These are phyloP conservation scores for Microplitis demolitor DNA, from an alignment of 1,140 invertebrate species.

Conservation along the genomic window DNA sequence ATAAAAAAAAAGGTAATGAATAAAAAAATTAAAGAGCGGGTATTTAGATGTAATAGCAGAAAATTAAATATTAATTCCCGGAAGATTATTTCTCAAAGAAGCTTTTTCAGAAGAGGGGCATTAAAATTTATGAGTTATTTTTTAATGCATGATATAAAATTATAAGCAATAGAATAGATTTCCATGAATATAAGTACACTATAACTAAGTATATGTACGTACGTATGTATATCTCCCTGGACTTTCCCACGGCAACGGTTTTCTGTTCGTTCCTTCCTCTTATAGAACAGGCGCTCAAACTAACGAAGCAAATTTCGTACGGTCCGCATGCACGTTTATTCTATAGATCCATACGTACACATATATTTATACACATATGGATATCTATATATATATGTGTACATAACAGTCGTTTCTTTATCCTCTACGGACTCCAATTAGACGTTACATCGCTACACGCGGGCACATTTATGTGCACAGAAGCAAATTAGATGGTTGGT, in stretches of 20 bases:
- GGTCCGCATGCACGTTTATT: too few relatives aligned
- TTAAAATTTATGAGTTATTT: too few relatives aligned
- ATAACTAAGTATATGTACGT: neutral
- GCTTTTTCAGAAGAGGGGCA: too few relatives aligned
- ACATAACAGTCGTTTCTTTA: neutral
- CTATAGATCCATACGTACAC: too few relatives aligned
- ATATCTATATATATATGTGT: neutral
- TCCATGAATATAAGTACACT: too few relatives aligned
- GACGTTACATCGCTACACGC: constrained; percentile 4
- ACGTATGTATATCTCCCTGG: neutral
- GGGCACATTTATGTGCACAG: constrained; percentile 1
- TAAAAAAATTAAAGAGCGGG: too few relatives aligned
- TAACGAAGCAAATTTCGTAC: constrained; percentile 16
- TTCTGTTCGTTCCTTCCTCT: neutral
- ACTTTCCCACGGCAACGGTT: constrained; percentile 21
- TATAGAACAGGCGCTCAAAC: neutral
- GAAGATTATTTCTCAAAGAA: too few relatives aligned
- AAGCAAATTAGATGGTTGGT: constrained; percentile 13
- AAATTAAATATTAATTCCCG: too few relatives aligned
- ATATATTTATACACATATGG: neutral
- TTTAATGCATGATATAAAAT: too few relatives aligned
- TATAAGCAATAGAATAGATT: too few relatives aligned
- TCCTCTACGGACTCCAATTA: neutral
- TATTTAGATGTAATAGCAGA: too few relatives aligned
- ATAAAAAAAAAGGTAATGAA: too few relatives aligned